Base-by-base conservation (phyloP, 2,113 vertebrate species). In the Oriolus oriolus region DNA sequence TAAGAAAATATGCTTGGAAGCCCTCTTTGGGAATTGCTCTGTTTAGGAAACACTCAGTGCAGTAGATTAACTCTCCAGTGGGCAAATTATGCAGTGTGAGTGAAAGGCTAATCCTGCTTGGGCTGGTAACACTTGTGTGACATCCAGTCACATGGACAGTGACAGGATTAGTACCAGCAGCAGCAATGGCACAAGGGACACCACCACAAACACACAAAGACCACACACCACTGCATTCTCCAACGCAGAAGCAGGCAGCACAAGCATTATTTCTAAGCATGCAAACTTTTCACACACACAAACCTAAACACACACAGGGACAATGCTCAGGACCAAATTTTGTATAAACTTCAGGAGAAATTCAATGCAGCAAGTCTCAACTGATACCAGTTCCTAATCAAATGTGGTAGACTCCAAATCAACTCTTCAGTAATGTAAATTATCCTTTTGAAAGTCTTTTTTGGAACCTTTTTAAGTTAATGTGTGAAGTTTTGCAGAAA, bases 351-450 rank as follows among this genome's bases (percentile, higher is more conserved):
- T 84, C n/a, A 63, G 82, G 65, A 88, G 66, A 79, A 94, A 91
- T 84, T 49, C 84, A 93, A 89, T 17, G 74, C 93, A 90, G 52
- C 3, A 4, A 80, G 77, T 85, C 65, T 93, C 47, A 45, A 83
- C 88, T 76, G 91, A 95, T 85, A 88, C 82, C 61, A 95, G 78
- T 30, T 91, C 94, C 90, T 94, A 95, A 97, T 96, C 96, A 92
- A 95, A 95, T 83, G 87, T 91, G 91, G 90, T 86, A 96, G 91
- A 95, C 93, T 92, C 21, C 1, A 91, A 96, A 96, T 96, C 94
- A 94, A 16, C 81, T 74, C 95, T 86, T 94, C 95, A 92, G 90
- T 94, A 97, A 96, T 97, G 96, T 92, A 97, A 97, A 96, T 96
- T 70, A 96, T 93, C n/a, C 84, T 95, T 97, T 96, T 95, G 89